These are phyloP conservation scores for Rhinoptilus africanus DNA, from an alignment of 2,113 vertebrate genomes.

Conservation along the genomic window DNA sequence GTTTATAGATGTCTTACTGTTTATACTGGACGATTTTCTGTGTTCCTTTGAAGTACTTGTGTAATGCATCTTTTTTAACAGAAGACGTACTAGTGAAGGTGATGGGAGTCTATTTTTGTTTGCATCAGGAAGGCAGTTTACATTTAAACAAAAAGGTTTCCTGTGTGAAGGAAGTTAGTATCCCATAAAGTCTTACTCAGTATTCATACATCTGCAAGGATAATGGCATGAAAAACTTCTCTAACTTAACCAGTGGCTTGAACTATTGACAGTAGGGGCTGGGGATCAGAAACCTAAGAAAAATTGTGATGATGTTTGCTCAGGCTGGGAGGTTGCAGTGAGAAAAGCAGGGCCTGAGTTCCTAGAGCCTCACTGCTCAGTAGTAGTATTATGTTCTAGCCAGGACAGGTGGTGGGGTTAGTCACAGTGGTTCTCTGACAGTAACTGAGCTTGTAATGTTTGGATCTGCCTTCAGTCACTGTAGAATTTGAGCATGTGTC, in stretches of 20 bases:
- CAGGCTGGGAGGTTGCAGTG: not conserved
- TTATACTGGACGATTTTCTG: not conserved
- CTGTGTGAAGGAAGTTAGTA: not conserved
- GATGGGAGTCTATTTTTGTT: not conserved
- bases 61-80: not conserved
- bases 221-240: not conserved
- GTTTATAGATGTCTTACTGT: not conserved
- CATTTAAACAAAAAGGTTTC: not conserved
- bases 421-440: not conserved
- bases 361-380: not conserved
- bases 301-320: not conserved
- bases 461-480: not conserved
- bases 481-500: not conserved
- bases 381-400: not conserved
- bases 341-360: not conserved
- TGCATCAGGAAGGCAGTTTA: not conserved
- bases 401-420: not conserved
- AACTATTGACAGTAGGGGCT: not conserved
- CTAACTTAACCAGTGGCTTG: not conserved
- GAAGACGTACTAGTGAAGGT: not conserved
- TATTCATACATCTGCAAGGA: not conserved
- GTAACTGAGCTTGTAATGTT: not conserved
- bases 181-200: not conserved
- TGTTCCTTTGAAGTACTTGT: not conserved
- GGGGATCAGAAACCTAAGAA: not conserved